A percentile compares a stretch with the other conserved stretches of the same genome.
Evolutionary conservation across 2,113 vertebrate genomes (phyloP).

Genomic region (Ivindomyrus marchei): DNA sequence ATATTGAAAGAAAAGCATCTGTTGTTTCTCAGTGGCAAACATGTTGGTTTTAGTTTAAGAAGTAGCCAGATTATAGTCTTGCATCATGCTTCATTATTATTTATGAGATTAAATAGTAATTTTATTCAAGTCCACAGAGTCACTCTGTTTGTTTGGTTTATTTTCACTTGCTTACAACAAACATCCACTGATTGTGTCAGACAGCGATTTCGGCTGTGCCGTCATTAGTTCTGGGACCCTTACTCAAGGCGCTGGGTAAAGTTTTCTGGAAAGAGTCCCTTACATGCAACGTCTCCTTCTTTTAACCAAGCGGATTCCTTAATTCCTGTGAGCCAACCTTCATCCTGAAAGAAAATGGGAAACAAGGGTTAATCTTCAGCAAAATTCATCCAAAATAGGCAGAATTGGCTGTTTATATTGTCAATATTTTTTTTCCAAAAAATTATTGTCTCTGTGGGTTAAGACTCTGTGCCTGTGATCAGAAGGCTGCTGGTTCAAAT

Average conservation of each 20-base stretch:
- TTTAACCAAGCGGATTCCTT: constrained; percentile 81
- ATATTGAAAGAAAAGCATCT: not conserved
- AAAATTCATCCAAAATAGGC: not conserved
- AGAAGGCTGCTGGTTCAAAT: not conserved
- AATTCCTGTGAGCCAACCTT: constrained; percentile 91
- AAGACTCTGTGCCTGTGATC: not conserved
- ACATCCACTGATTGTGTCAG: not conserved
- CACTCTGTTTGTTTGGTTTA: not conserved
- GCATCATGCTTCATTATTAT: not conserved
- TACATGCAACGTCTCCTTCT: constrained; percentile 61
- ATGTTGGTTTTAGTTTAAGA: not conserved
- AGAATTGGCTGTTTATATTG: not conserved
- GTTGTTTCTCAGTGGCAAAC: not conserved
- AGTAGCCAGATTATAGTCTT: not conserved
- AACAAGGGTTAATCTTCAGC: constrained; percentile 12
- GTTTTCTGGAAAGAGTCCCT: constrained; percentile 95
- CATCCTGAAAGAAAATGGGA: constrained; percentile 68
- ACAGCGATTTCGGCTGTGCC: not conserved
- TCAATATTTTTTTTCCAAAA: not conserved
- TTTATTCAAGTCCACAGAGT: not conserved
- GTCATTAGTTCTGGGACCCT: constrained; percentile 20
- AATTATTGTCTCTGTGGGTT: not conserved
- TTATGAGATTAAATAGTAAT: not conserved
- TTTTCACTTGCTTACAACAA: not conserved
- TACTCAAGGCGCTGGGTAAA: constrained; percentile 77